Evolutionary conservation across 2,113 vertebrate genomes (phyloP), one percentile per base, ranked within the genome.

Genomic region (Pavo muticus): DNA sequence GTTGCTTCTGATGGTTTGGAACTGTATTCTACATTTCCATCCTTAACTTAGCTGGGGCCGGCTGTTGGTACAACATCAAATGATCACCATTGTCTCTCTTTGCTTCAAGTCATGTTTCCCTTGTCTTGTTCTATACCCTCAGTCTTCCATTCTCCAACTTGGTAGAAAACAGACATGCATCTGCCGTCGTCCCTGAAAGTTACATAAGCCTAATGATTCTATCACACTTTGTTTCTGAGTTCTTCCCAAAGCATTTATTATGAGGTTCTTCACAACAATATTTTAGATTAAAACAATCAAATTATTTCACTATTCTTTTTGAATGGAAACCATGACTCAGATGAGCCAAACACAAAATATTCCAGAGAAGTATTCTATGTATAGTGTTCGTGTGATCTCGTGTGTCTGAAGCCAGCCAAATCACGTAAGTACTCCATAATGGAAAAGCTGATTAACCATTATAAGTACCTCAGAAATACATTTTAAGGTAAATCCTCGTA

Each of bases 391-490:
- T 85, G 70, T 82, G 70, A 95, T 92, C 91, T 91, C 19, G 3
- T 67, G 80, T 72, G 59, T 71, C 92, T 92, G 84, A 88, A 93
- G 88, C 68, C 89, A 93, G 89, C 80, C 95, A 95, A 94, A 76
- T 93, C 92, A 92, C 76, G 19, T 92, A 92, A 89, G 71, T 59
- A 92, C 87, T 94, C 94, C 93, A 94, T 96, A 93, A 94, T 93
- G 92, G 93, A 88, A 91, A 91, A 96, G 81, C 78, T 96, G 91
- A 96, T 93, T 95, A 93, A 93, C 56, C 25, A 93, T 94, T 95
- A 73, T 56, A 95, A 91, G 77, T 91, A 91, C 83, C 48, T 87
- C 80, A 79, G 70, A 76, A 72, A 35, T 57, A 92, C 60, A 85
- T 88, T 97, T 94, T 91, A 95, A 91, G 86, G 73, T 93, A 97